Conservation (phyloP, 2,888 invertebrate species). For the Linnaemya tessellans region DNA sequence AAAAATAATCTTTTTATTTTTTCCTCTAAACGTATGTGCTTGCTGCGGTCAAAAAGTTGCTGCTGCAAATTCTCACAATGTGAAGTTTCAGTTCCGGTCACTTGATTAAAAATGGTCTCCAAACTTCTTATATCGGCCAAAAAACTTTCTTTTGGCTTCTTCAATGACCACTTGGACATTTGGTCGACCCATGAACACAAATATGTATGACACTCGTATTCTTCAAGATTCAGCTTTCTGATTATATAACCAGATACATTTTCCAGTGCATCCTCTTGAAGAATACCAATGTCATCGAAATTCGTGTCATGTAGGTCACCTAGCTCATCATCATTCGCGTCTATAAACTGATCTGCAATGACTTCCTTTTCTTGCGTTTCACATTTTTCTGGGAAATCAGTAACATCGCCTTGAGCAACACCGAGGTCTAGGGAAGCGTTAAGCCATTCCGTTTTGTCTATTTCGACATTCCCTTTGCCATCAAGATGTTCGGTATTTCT, state of each 20-base stretch:
- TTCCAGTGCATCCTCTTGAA: not conserved
- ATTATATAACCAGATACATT: constrained; percentile 17
- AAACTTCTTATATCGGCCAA: not conserved
- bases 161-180: too few species aligned
- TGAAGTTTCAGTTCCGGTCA: too few species aligned
- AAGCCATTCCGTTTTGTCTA: not conserved
- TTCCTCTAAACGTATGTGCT: not conserved
- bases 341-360: not conserved
- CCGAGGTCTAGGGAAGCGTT: not conserved
- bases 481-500: constrained; percentile 2
- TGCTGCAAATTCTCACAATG: too few species aligned
- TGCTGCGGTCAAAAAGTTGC: too few species aligned
- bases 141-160: not conserved
- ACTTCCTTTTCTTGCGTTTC: not conserved
- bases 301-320: not conserved
- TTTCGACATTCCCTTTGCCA: not conserved
- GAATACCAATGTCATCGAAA: not conserved
- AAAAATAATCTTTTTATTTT: too few species aligned
- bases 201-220: not conserved
- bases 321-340: not conserved
- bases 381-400: too few species aligned
- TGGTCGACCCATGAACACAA: not conserved
- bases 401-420: not conserved
- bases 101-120: too few species aligned
- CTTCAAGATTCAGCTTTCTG: not conserved